Conservation (phyloP, 1,140 invertebrate species). For the Lethrus apterus region DNA sequence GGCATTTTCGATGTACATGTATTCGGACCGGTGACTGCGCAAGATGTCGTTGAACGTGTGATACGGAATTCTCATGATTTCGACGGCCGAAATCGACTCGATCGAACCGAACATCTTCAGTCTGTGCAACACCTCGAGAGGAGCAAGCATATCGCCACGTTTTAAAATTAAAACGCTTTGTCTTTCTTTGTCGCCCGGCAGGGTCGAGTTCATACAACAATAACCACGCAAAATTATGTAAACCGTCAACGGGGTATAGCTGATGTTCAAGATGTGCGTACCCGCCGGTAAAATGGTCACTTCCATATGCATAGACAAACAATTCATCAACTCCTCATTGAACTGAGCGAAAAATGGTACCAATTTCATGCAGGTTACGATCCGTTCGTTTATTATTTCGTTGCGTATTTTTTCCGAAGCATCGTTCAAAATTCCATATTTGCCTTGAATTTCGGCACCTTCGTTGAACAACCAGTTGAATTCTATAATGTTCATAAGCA, state of each 20-base stretch:
- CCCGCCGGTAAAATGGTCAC: conserved; percentile 3
- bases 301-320: conserved; percentile 3
- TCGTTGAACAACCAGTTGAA: conserved; percentile 15
- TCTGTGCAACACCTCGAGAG: conserved; percentile 6
- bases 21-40: neutral
- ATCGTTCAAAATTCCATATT: conserved; percentile 8
- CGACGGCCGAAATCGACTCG: conserved; percentile 1
- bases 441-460: neutral
- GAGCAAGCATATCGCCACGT: conserved; percentile 6
- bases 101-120: neutral
- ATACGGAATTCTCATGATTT: conserved; percentile 8
- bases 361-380: neutral
- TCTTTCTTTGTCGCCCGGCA: conserved; percentile 5
- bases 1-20: neutral
- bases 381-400: conserved; percentile 4
- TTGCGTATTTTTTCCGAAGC: conserved; percentile 4
- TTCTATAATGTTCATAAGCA: conserved; percentile 6
- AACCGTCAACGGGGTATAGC: neutral
- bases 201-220: conserved; percentile 4
- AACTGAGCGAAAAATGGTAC: conserved; percentile 4
- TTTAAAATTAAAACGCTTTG: neutral
- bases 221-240: conserved; percentile 7
- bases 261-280: neutral
- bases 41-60: conserved; percentile 5
- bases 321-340: conserved; percentile 2